Percentiles rank a stretch among this genome's conserved stretches.
phyloP scores from a whole-genome alignment of 2,113 vertebrate species.

The Thinocorus orbignyianus region DNA sequence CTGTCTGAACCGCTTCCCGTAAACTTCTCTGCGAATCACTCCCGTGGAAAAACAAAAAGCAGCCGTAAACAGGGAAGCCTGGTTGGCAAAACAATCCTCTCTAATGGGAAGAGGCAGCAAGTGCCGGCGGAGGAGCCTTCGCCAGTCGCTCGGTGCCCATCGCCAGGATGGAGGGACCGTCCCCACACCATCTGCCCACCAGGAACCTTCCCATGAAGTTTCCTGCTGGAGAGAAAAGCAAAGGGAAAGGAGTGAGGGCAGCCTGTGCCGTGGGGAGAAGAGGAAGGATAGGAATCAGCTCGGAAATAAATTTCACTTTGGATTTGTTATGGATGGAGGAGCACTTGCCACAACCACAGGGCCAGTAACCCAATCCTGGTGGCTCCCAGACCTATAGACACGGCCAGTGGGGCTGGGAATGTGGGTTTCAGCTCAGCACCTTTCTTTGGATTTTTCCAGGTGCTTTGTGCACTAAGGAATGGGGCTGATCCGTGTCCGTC shows the following conservation, averaged over 20 bases:
- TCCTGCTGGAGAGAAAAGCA: background rate
- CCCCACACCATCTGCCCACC: background rate
- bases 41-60: background rate
- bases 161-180: rapidly evolving
- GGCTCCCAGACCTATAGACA: background rate
- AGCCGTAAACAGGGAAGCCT: background rate
- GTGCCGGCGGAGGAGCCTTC: background rate
- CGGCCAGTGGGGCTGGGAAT: rapidly evolving
- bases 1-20: background rate
- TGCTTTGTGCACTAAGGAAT: background rate
- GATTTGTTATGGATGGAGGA: background rate
- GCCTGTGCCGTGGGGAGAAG: background rate
- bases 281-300: background rate
- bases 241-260: background rate
- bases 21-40: background rate
- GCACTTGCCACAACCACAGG: rapidly evolving
- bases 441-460: background rate
- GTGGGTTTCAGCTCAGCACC: background rate
- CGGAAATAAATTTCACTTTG: background rate
- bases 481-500: rapidly evolving
- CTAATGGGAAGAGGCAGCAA: conserved; percentile 58
- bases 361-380: background rate
- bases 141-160: background rate
- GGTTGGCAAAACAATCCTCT: conserved; percentile 19
- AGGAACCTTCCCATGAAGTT: rapidly evolving